Evolutionary conservation across 2,797 vertebrate species (phyloP).

Genomic region (Eulemur mongoz): DNA sequence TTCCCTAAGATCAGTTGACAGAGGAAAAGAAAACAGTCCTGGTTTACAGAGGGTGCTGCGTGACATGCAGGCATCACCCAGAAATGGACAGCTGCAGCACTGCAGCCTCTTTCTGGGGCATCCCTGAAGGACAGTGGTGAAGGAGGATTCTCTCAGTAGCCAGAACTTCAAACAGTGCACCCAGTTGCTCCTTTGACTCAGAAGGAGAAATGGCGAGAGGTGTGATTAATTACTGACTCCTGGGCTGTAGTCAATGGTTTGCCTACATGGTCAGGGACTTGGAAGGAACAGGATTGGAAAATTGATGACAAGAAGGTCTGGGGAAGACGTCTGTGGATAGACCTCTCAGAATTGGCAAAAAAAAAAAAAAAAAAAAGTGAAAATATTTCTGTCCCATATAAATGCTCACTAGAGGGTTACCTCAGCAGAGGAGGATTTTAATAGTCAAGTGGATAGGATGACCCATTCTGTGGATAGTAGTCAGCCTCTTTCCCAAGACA

Average conservation of each 20-base stretch:
- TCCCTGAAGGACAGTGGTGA: background rate
- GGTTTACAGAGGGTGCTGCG: background rate
- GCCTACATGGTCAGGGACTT: background rate
- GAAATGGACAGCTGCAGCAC: background rate
- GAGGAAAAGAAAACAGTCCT: background rate
- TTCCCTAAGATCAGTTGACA: background rate
- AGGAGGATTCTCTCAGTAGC: background rate
- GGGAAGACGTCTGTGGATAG: background rate
- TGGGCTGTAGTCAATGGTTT: background rate
- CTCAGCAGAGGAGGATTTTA: background rate
- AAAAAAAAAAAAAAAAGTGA: too few relatives aligned
- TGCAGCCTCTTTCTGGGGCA: background rate
- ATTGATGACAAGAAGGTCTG: background rate
- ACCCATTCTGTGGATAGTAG: background rate
- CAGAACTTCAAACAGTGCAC: background rate
- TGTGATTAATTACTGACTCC: background rate
- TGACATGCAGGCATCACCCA: background rate
- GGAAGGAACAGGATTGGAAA: background rate
- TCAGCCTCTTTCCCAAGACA: background rate
- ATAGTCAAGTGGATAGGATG: background rate
- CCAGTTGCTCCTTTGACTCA: background rate
- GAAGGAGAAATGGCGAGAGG: background rate
- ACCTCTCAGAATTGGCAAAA: background rate
- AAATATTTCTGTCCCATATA: background rate
- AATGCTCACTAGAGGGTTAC: background rate